These are phyloP conservation scores for Meganola albula DNA, from an alignment of 2,888 invertebrate genomes.

Conservation along the genomic window DNA sequence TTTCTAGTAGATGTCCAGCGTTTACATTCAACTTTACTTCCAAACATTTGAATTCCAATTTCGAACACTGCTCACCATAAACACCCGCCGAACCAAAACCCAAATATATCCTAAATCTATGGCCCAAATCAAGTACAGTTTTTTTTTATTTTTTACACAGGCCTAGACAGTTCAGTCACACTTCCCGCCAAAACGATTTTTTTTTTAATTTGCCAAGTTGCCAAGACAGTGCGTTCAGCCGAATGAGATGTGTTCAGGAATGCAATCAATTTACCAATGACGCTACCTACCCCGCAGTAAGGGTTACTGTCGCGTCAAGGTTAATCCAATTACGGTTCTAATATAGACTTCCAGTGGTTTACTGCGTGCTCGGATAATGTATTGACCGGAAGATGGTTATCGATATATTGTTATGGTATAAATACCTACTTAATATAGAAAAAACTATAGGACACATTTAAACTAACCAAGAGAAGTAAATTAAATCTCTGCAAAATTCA, in stretches of 20 bases:
- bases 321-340: conserved; percentile 69
- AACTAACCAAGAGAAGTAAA: no score
- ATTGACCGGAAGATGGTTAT: conserved; percentile 16
- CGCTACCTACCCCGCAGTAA: conserved; percentile 47
- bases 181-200: conserved; percentile 15
- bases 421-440: no score
- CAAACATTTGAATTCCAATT: conserved; percentile 75
- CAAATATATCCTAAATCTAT: conserved; percentile 3
- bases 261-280: conserved; percentile 50
- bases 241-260: conserved; percentile 40
- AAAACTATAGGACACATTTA: no score
- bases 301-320: conserved; percentile 69
- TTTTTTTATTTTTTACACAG: neutral
- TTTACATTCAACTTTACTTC: conserved; percentile 77
- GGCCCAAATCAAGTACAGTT: no score
- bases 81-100: conserved; percentile 18
- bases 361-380: conserved; percentile 24
- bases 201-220: conserved; percentile 10
- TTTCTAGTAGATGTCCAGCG: conserved; percentile 69
- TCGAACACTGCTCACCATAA: conserved; percentile 1
- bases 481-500: no score
- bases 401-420: conserved; percentile 11
- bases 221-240: conserved; percentile 23
- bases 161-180: conserved; percentile 7
- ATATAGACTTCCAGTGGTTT: conserved; percentile 38